Conservation (phyloP, 2,113 vertebrate species). For the Chionis minor region DNA sequence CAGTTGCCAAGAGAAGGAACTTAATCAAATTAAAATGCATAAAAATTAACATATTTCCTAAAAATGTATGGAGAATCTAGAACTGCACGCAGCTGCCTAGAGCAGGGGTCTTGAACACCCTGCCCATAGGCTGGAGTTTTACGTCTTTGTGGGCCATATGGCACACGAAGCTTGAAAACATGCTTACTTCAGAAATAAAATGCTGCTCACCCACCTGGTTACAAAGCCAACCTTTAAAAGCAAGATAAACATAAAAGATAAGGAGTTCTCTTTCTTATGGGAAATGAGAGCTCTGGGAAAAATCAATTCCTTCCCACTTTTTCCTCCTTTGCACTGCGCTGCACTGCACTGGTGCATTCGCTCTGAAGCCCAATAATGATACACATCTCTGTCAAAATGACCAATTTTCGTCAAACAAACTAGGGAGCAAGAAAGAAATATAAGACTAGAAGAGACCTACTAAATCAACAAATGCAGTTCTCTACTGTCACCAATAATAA, state of each 20-base stretch:
- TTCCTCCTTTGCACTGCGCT: background rate
- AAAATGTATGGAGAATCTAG: background rate
- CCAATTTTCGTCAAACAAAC: background rate
- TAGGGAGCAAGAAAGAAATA: background rate
- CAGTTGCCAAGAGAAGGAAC: constrained; percentile 6
- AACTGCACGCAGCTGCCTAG: background rate
- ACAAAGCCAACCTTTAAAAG: constrained; percentile 13
- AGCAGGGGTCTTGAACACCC: constrained; percentile 22
- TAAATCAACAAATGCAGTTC: background rate
- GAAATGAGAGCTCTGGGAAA: background rate
- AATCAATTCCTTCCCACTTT: background rate
- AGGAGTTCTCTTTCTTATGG: background rate
- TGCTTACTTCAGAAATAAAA: constrained; percentile 11
- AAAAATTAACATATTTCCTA: background rate
- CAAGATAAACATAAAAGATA: constrained; percentile 33
- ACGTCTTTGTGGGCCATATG: constrained; percentile 13
- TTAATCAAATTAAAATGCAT: background rate
- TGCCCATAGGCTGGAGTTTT: background rate
- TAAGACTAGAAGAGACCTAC: background rate
- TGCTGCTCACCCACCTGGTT: background rate
- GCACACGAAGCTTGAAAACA: background rate
- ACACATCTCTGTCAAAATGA: background rate
- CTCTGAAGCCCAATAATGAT: background rate
- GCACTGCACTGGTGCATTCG: background rate
- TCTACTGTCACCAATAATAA: background rate